These are phyloP conservation scores for Xylota segnis DNA, from an alignment of 2,888 invertebrate genomes.

Conservation along the genomic window DNA sequence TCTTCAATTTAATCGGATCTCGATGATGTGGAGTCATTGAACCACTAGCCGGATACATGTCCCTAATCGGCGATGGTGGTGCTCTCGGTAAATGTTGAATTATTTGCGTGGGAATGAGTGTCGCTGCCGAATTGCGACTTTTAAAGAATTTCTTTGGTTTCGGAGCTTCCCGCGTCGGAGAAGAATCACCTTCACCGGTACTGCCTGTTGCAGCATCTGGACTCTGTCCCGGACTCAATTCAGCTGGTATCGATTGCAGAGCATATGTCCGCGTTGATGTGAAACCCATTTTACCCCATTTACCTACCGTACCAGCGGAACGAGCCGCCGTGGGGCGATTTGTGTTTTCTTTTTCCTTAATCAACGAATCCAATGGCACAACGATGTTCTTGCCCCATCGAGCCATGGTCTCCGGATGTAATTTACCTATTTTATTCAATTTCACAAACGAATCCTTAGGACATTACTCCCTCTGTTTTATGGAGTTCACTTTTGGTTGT, in stretches of 20 bases:
- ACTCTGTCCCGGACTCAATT: slow-evolving; percentile 79
- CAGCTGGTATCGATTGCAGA: slow-evolving; percentile 81
- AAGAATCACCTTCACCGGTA: slow-evolving; percentile 81
- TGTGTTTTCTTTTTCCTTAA: slow-evolving; percentile 90
- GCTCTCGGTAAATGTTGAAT: slow-evolving; percentile 83
- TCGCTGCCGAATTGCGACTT: slow-evolving; percentile 89
- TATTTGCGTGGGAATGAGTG: slow-evolving; percentile 84
- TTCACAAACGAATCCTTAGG: slow-evolving; percentile 21
- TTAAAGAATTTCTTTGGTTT: slow-evolving; percentile 97
- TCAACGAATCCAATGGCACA: slow-evolving; percentile 88
- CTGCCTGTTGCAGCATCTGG: slow-evolving; percentile 78
- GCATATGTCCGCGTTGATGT: slow-evolving; percentile 91
- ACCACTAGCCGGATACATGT: slow-evolving; percentile 70
- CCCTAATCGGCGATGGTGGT: slow-evolving; percentile 82
- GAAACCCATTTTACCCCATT: slow-evolving; percentile 97
- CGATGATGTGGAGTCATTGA: slow-evolving; percentile 72
- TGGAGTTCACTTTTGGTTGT: slow-evolving; percentile 77
- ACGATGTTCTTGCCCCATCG: slow-evolving; percentile 89
- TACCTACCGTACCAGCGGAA: slow-evolving; percentile 95
- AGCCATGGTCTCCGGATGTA: slow-evolving; percentile 84
- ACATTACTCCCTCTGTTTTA: slow-evolving; percentile 73
- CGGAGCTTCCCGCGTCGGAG: slow-evolving; percentile 84
- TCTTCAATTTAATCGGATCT: slow-evolving; percentile 83
- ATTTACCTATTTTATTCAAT: slow-evolving; percentile 68
- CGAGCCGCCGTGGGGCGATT: slow-evolving; percentile 95